A percentile compares a stretch with the other conserved stretches of the same genome.
These are phyloP conservation scores for Polyploca ridens DNA, from an alignment of 2,888 invertebrate species.

Conservation along the genomic window DNA sequence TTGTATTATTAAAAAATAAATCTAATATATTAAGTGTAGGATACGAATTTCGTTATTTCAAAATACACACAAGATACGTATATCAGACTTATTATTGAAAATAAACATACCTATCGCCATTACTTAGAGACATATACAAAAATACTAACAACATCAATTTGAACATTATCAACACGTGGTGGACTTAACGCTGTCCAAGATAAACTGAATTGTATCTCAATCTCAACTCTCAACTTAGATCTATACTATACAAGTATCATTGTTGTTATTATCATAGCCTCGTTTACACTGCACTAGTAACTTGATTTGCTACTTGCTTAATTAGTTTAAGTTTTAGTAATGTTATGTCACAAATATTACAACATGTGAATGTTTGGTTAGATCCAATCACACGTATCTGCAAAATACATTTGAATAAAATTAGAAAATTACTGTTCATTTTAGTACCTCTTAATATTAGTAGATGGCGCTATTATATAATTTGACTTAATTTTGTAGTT, in stretches of 20 bases:
- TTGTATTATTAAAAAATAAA: too few relatives aligned
- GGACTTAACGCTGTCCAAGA: background rate
- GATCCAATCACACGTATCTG: too few relatives aligned
- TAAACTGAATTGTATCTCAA: slow-evolving; percentile 9
- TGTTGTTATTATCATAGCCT: background rate
- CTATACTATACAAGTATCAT: background rate
- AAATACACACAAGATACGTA: background rate
- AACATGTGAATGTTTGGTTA: too few relatives aligned
- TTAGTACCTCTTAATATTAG: background rate
- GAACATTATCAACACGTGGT: slow-evolving; percentile 20
- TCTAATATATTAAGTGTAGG: too few relatives aligned
- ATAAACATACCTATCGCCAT: slow-evolving; percentile 9
- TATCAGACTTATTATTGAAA: background rate
- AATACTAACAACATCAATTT: slow-evolving; percentile 19
- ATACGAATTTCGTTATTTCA: too few relatives aligned
- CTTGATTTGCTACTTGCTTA: background rate
- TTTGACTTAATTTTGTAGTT: too few relatives aligned
- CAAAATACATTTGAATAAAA: too few relatives aligned
- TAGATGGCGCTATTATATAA: background rate
- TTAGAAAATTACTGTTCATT: too few relatives aligned
- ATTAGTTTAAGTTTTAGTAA: too few relatives aligned
- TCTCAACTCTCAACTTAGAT: background rate
- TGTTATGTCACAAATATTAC: too few relatives aligned
- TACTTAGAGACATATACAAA: slow-evolving; percentile 23
- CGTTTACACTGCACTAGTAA: background rate